Evolutionary conservation across 2,797 vertebrate genomes (phyloP), one percentile per base, ranked within the genome.

Genomic region (Sphenodon punctatus): DNA sequence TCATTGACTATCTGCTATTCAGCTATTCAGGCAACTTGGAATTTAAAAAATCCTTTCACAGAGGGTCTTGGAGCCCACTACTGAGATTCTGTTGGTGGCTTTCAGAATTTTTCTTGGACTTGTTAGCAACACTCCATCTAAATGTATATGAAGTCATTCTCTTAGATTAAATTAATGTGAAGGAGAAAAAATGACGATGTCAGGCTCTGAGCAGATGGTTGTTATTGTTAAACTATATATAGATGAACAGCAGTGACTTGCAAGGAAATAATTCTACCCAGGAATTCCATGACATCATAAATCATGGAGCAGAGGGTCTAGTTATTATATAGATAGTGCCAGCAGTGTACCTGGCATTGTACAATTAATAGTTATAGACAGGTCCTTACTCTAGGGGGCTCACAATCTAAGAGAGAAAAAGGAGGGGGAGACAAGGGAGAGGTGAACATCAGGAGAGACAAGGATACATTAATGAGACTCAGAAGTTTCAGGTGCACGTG

Each of bases 211-310:
- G 89, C 75, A 87, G 92, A 78, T 81, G 84, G 68, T 61, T 90
- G 67, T 67, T 93, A 84, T 91, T 92, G 77, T 77, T 74, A 69
- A 90, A 68, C 67, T 90, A 90, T 86, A 89, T 88, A 83, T 79
- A 91, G 84, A 86, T 65, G 23, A 74, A 74, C 68, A 84, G 64
- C 82, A 77, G 89, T n/a, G n/a, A n/a, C n/a, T n/a, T n/a, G n/a
- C n/a, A n/a, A n/a, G n/a, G n/a, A n/a, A n/a, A n/a, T n/a, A 79
- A 45, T 69, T 73, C 89, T 72, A 91, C 88, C 72, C 76, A 85
- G 80, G 83, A 88, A 63, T 80, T 86, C 16, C 89, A 49, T 83
- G 85, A 87, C 67, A 84, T 90, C 76, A 91, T 74, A 82, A 82
- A 71, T 82, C 79, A 82, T 86, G 88, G 67, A 76, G 72, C 43